Percentiles rank a stretch among this genome's conserved stretches.
Evolutionary conservation across 2,888 invertebrate genomes (phyloP).

Genomic region (Oeneis ivallda): DNA sequence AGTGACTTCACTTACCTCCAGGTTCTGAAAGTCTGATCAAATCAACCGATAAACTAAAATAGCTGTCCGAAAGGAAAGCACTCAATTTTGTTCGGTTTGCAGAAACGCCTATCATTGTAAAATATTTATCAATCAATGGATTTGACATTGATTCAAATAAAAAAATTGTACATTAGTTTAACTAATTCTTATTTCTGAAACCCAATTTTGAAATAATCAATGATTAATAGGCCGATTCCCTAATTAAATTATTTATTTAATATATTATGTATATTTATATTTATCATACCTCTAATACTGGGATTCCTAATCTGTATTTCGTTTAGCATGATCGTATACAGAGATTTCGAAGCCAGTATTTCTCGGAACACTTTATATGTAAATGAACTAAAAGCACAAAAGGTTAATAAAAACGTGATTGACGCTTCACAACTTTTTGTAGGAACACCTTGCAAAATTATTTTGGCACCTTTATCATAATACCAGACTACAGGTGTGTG

Average conservation of each 20-base stretch:
- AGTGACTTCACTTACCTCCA: not conserved
- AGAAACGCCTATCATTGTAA: not conserved
- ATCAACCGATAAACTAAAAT: too few species aligned
- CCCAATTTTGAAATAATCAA: not conserved
- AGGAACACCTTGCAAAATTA: conserved; percentile 24
- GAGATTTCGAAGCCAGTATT: conserved; percentile 51
- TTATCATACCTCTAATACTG: not conserved
- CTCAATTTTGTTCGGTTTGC: not conserved
- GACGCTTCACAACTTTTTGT: conserved; percentile 53
- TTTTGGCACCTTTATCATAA: conserved; percentile 15
- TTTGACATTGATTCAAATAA: not conserved
- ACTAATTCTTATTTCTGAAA: not conserved
- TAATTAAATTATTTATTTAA: not conserved
- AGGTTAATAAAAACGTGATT: conserved; percentile 50
- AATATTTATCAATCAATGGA: not conserved
- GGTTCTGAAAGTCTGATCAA: not conserved
- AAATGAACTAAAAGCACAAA: conserved; percentile 63
- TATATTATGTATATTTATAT: not conserved
- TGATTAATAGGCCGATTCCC: not conserved
- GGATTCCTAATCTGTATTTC: not conserved
- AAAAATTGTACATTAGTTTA: not conserved
- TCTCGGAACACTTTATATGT: conserved; percentile 73
- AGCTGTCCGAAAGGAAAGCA: not conserved
- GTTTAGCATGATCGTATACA: conserved; percentile 19
- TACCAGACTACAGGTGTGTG: not conserved